Evolutionary conservation across 2,113 vertebrate genomes (phyloP).

Genomic region (Phrynocephalus versicolor): DNA sequence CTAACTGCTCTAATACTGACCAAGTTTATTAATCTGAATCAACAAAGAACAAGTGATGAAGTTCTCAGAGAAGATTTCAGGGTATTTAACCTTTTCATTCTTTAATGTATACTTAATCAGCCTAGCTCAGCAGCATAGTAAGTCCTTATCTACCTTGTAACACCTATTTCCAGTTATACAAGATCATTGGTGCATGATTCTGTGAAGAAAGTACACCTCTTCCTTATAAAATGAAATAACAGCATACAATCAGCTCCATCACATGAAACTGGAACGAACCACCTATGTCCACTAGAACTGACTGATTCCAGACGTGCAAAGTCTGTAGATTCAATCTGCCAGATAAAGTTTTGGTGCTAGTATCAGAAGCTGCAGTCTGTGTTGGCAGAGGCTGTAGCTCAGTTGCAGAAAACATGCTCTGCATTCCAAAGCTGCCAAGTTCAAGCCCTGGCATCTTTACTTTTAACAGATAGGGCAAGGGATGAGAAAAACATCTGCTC

Average conservation of each 20-base stretch:
- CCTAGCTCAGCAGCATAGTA: slow-evolving; percentile 4
- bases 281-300: not conserved
- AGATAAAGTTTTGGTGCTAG: not conserved
- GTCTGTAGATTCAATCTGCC: not conserved
- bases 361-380: not conserved
- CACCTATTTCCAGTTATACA: slow-evolving; percentile 1
- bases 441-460: not conserved
- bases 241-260: not conserved
- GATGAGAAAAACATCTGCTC: not conserved
- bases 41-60: slow-evolving; percentile 40
- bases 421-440: not conserved
- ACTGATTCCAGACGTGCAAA: not conserved
- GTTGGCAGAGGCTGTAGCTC: not conserved
- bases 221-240: not conserved
- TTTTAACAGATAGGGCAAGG: not conserved
- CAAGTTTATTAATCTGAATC: slow-evolving; percentile 32
- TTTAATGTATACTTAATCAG: slow-evolving; percentile 18
- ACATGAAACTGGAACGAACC: not conserved
- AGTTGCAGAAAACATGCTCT: not conserved
- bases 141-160: slow-evolving; percentile 17
- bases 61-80: slow-evolving; percentile 8
- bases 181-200: not conserved
- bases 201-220: not conserved
- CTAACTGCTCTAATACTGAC: slow-evolving; percentile 15
- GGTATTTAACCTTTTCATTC: slow-evolving; percentile 27